Conservation (phyloP, 2,797 vertebrate species). For the Momotus momota region DNA sequence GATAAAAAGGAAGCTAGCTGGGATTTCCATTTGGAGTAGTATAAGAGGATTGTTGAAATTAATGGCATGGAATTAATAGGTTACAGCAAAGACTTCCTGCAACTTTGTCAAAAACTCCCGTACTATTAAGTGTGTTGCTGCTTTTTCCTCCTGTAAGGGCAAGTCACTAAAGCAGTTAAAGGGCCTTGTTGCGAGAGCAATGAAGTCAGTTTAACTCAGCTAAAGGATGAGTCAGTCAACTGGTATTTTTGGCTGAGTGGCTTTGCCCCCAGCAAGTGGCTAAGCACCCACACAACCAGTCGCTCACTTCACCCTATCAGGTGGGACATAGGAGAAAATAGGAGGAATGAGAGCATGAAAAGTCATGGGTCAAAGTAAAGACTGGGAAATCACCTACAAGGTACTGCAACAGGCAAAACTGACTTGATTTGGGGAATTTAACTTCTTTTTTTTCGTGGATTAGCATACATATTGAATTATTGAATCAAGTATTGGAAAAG, state of each 20-base stretch:
- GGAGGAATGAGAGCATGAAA: not conserved
- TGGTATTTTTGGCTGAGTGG: not conserved
- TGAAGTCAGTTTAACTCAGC: not conserved
- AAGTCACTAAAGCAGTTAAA: not conserved
- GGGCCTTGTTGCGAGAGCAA: not conserved
- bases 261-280: not conserved
- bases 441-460: not conserved
- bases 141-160: not conserved
- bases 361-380: not conserved
- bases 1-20: not conserved
- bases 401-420: not conserved
- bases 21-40: not conserved
- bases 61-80: not conserved
- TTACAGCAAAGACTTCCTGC: not conserved
- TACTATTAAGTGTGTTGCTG: not conserved
- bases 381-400: not conserved
- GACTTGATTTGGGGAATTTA: not conserved
- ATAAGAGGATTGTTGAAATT: constrained; percentile 29
- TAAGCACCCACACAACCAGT: not conserved
- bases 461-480: not conserved
- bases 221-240: not conserved
- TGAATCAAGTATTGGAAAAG: not conserved
- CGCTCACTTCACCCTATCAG: accelerated
- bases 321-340: not conserved
- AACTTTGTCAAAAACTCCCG: not conserved